Conservation (phyloP, 2,797 vertebrate genomes). For the Sebastes nivosus region DNA sequence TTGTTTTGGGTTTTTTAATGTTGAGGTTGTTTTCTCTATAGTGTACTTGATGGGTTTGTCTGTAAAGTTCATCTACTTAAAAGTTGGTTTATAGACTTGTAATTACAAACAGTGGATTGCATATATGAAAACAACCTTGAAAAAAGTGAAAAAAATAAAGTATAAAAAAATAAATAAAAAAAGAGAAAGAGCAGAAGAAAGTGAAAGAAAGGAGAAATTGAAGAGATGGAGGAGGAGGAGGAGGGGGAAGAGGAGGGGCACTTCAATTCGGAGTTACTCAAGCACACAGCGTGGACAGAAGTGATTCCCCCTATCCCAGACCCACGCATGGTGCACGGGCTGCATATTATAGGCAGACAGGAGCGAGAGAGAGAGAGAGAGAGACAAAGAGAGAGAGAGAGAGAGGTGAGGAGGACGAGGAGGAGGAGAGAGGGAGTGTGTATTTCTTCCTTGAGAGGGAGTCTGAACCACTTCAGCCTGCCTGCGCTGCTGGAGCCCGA, state of each 20-base stretch:
- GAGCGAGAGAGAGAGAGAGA: neutral
- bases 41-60: no score
- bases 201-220: neutral
- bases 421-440: neutral
- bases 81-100: no score
- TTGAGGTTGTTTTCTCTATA: no score
- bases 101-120: no score
- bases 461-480: constrained; percentile 56
- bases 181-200: neutral
- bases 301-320: constrained; percentile 26
- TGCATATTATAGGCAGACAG: constrained; percentile 40
- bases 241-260: neutral
- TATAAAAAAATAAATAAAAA: no score
- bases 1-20: no score
- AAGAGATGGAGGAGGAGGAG: neutral
- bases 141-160: no score
- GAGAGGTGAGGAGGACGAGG: neutral
- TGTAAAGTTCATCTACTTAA: no score
- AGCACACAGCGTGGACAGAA: constrained; percentile 21
- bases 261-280: constrained; percentile 58
- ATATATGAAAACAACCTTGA: no score
- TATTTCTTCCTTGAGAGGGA: constrained; percentile 42
- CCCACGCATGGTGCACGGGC: constrained; percentile 27
- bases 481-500: constrained; percentile 36
- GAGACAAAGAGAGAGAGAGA: neutral